Percentiles rank a stretch among this genome's conserved stretches.
Conservation (phyloP, 1,140 invertebrate species). For the Proctacanthus coquilletti region DNA sequence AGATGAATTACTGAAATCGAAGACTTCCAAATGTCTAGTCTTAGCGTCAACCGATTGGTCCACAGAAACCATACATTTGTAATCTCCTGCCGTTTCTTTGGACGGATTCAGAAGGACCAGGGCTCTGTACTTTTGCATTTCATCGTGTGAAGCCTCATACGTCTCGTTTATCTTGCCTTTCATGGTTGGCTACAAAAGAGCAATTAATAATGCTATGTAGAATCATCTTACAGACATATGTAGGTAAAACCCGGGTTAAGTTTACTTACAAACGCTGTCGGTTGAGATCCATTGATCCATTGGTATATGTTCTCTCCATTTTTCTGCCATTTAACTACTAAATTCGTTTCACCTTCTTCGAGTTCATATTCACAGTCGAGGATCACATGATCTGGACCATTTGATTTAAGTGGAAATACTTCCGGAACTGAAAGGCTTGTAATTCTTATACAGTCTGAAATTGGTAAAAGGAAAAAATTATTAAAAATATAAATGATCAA, state of each 20-base stretch:
- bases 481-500: neutral
- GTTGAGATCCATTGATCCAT: neutral
- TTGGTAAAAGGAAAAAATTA: neutral
- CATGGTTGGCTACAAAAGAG: neutral
- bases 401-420: neutral
- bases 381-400: neutral
- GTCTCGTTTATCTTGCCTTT: neutral
- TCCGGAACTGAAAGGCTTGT: neutral
- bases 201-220: neutral
- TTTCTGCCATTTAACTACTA: neutral
- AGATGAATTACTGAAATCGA: too few species aligned
- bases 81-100: too few species aligned
- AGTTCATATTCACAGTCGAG: neutral
- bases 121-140: neutral
- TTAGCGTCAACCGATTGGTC: too few species aligned
- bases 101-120: too few species aligned
- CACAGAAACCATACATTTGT: too few species aligned
- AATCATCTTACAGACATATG: too few species aligned
- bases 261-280: neutral
- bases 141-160: neutral
- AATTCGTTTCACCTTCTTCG: neutral
- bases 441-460: neutral
- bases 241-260: neutral
- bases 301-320: neutral
- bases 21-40: too few species aligned